phyloP scores from a whole-genome alignment of 1,140 invertebrate species.

The Drosophila miranda region DNA sequence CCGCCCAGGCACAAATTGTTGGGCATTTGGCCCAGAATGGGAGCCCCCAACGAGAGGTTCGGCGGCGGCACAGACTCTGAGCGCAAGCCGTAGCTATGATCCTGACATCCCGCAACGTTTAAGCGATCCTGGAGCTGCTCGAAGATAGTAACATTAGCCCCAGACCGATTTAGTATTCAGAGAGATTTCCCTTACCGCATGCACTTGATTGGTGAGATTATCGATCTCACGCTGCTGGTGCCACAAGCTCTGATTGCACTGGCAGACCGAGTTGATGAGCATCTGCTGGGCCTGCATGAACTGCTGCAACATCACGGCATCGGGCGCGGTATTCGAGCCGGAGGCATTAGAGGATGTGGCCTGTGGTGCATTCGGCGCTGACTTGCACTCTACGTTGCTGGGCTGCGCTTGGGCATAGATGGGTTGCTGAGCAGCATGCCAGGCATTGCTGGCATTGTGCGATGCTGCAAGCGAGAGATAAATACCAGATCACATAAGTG shows the following conservation, averaged over 20 bases:
- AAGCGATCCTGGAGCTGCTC: slow-evolving; percentile 74
- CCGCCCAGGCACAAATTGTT: slow-evolving; percentile 67
- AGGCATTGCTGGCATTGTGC: slow-evolving; percentile 41
- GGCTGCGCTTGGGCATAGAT: slow-evolving; percentile 33
- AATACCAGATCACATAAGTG: not conserved
- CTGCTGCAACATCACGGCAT: slow-evolving; percentile 83
- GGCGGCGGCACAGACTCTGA: slow-evolving; percentile 76
- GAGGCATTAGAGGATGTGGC: slow-evolving; percentile 50
- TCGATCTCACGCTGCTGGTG: slow-evolving; percentile 85
- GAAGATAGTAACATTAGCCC: not conserved
- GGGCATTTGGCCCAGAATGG: slow-evolving; percentile 31
- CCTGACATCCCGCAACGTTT: slow-evolving; percentile 46
- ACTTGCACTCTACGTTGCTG: slow-evolving; percentile 26
- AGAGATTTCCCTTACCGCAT: slow-evolving; percentile 49
- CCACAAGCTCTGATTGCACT: slow-evolving; percentile 86
- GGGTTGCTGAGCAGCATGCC: slow-evolving; percentile 52
- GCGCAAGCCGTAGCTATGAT: slow-evolving; percentile 56
- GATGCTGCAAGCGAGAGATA: slow-evolving; percentile 20
- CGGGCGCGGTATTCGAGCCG: slow-evolving; percentile 57
- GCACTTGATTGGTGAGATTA: slow-evolving; percentile 69
- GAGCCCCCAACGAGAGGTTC: slow-evolving; percentile 21
- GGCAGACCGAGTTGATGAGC: slow-evolving; percentile 85
- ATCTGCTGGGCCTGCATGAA: slow-evolving; percentile 85
- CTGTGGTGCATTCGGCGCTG: slow-evolving; percentile 9
- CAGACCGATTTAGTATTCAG: not conserved